These are phyloP conservation scores for Todiramphus chloris DNA, from an alignment of 2,113 vertebrate genomes.

Conservation along the genomic window DNA sequence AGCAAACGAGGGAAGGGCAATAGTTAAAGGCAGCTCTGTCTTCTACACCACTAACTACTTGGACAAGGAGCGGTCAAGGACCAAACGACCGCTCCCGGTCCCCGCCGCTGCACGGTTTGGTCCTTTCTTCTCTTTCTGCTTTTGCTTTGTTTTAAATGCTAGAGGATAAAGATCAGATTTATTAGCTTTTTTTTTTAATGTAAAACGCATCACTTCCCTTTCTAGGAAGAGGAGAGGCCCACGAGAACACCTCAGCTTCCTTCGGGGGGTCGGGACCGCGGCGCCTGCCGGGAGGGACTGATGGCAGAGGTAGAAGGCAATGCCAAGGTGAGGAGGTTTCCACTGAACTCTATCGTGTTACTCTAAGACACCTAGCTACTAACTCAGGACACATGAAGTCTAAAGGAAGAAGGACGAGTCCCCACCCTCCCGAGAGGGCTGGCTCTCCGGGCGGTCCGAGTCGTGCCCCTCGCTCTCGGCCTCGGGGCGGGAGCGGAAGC, in stretches of 20 bases:
- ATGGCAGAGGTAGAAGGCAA: slow-evolving; percentile 73
- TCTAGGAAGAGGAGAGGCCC: neutral
- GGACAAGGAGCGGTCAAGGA: neutral
- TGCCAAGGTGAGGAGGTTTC: slow-evolving; percentile 54
- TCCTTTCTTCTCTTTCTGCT: neutral
- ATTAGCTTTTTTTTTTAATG: neutral
- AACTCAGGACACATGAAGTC: slow-evolving; percentile 61
- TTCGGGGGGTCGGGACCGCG: neutral
- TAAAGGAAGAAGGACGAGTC: slow-evolving; percentile 57
- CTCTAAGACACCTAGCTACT: slow-evolving; percentile 68
- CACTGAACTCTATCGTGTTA: slow-evolving; percentile 56
- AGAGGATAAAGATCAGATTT: slow-evolving; percentile 15
- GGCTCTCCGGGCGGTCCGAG: neutral
- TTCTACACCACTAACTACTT: neutral
- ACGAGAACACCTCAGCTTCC: neutral
- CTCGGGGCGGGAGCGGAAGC: slow-evolving; percentile 13
- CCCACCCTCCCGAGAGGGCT: slow-evolving; percentile 17
- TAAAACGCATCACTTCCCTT: neutral
- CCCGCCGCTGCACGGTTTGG: neutral
- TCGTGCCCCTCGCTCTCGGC: neutral
- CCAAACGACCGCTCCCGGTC: neutral
- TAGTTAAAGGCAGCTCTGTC: slow-evolving; percentile 3
- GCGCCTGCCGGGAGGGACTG: neutral
- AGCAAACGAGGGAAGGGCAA: slow-evolving; percentile 7
- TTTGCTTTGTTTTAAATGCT: neutral